Evolutionary conservation across 53 echinoderm and acorn worm genomes (phyloP), one percentile per base, ranked within the genome.

Genomic region (Holothuria scabra): DNA sequence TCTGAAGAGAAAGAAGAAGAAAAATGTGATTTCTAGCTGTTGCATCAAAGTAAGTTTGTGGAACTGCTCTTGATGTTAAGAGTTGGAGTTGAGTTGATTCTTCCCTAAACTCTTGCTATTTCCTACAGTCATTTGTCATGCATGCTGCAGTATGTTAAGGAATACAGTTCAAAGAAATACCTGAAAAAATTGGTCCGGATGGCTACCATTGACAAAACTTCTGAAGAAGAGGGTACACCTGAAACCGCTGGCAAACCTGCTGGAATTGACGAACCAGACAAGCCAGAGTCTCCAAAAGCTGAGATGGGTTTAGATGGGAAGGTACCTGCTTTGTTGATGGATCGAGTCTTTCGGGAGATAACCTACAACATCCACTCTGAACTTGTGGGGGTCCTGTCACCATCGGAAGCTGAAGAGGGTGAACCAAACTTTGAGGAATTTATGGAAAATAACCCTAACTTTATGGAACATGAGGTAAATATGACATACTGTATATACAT

Each of bases 291-390:
- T 16, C 78, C 78, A 1, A 57, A 78, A 59, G 29, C 82, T 20
- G 82, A 81, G 63, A 63, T 81, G 65, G 82, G 65, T 9, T 64
- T 63, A 16, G 82, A 61, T 24, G 65, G 65, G 60, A 81, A 81
- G 63, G 62, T 81, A 29, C 82, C 82, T 16, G 83, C 67, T 7
- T 66, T 90, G 38, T 70, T 90, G 66, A 86, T 88, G 56, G 95
- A 95, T 33, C 80, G 92, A 4, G 85, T 91, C 8, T 67, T 95
- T 21, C 86, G 90, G n/a, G 96, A 96, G 83, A 88, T 93, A 32
- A 92, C 90, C 48, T 91, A 92, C 64, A 90, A 89, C 76, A 88
- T 96, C 67, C 96, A 96, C 72, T 90, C 93, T 23, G 96, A 96
- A 67, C 88, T 90, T 61, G 85, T 93, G 57, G 90, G 90, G 5